phyloP scores from a whole-genome alignment of 1,140 invertebrate species.

The Homarus americanus region DNA sequence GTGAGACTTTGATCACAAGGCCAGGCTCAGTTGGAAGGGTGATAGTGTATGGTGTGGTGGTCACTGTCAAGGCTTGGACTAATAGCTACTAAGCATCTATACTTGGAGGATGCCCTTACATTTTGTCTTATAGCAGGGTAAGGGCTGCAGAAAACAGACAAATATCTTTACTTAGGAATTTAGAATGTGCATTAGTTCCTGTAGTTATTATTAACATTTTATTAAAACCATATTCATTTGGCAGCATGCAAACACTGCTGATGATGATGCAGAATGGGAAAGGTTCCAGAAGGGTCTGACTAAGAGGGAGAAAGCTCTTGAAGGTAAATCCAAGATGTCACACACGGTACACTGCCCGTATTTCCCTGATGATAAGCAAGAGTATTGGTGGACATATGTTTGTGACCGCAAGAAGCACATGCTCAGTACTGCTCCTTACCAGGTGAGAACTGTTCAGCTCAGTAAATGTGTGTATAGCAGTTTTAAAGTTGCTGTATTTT shows the following conservation, averaged over 20 bases:
- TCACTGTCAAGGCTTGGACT: too few relatives aligned
- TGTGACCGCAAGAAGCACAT: slow-evolving; percentile 94
- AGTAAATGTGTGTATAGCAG: not conserved
- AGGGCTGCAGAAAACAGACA: too few relatives aligned
- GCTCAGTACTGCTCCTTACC: slow-evolving; percentile 92
- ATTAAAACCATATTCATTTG: too few relatives aligned
- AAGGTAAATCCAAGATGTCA: slow-evolving; percentile 95
- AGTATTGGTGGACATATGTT: slow-evolving; percentile 99
- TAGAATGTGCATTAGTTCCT: too few relatives aligned
- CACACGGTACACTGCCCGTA: slow-evolving; percentile 97
- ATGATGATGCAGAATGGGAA: slow-evolving; percentile 82
- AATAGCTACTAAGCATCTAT: too few relatives aligned
- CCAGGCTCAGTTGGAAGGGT: too few relatives aligned
- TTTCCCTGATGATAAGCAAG: slow-evolving; percentile 97
- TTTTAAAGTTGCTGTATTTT: not conserved
- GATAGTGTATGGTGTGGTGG: too few relatives aligned
- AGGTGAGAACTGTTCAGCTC: slow-evolving; percentile 86
- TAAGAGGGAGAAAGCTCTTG: slow-evolving; percentile 89
- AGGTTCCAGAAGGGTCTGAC: slow-evolving; percentile 81
- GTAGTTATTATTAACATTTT: not conserved
- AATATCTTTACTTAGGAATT: too few relatives aligned
- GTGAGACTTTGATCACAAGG: too few relatives aligned
- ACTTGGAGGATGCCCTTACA: too few relatives aligned
- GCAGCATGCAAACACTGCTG: slow-evolving; percentile 70
- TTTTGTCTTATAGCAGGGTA: too few relatives aligned